Conservation (phyloP, 1,140 invertebrate genomes). For the Sesamia nonagrioides region DNA sequence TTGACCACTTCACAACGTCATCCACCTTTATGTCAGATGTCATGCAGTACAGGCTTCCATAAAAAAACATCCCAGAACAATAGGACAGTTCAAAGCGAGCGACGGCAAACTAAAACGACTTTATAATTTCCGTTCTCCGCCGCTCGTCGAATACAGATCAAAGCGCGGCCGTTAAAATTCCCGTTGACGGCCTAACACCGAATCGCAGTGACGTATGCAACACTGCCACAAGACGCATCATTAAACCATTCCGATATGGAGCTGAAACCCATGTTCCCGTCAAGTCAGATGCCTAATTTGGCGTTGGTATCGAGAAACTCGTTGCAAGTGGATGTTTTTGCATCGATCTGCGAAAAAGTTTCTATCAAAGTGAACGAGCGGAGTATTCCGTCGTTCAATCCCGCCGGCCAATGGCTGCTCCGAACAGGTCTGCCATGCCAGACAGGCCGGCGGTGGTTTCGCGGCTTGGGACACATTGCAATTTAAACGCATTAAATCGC, state of each 20-base stretch:
- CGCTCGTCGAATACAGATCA: conserved; percentile 63
- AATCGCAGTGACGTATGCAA: conserved; percentile 49
- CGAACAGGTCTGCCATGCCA: conserved; percentile 63
- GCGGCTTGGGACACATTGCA: conserved; percentile 46
- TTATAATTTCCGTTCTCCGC: conserved; percentile 68
- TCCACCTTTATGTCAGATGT: conserved; percentile 2
- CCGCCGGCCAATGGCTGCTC: conserved; percentile 61
- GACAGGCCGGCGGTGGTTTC: conserved; percentile 69
- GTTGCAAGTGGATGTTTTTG: conserved; percentile 77
- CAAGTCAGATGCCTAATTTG: conserved; percentile 70
- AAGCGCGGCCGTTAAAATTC: conserved; percentile 66
- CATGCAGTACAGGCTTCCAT: conserved; percentile 3
- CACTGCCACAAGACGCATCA: conserved; percentile 25
- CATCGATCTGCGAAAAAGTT: conserved; percentile 67
- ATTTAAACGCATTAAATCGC: conserved; percentile 58
- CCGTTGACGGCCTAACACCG: conserved; percentile 59
- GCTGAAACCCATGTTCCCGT: conserved; percentile 56
- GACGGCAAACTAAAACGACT: conserved; percentile 56
- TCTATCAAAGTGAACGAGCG: conserved; percentile 69
- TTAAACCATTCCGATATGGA: conserved; percentile 49
- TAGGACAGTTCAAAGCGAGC: conserved; percentile 46
- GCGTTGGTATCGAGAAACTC: conserved; percentile 81
- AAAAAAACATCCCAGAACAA: conserved; percentile 49
- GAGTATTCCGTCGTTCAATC: conserved; percentile 70
- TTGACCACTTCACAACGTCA: conserved; percentile 28